A percentile compares a stretch with the other conserved stretches of the same genome.
These are phyloP conservation scores for Drosophila ficusphila DNA, from an alignment of 1,140 invertebrate genomes.

Conservation along the genomic window DNA sequence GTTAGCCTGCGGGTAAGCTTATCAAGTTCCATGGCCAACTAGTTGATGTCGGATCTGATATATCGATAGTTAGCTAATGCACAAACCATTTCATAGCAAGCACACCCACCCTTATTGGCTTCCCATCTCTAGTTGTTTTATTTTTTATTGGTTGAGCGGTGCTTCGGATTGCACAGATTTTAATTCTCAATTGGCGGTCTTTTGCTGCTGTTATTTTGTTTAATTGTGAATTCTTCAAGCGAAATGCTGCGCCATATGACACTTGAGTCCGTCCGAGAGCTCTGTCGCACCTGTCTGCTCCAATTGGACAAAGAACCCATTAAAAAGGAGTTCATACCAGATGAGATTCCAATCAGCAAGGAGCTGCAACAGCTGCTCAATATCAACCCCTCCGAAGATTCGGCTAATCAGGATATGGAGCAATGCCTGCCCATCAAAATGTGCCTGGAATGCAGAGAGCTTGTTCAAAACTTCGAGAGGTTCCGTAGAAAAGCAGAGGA, in stretches of 20 bases:
- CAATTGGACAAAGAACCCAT: constrained; percentile 23
- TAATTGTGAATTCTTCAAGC: too few species aligned
- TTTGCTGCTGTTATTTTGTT: too few species aligned
- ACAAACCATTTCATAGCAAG: too few species aligned
- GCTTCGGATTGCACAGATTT: too few species aligned
- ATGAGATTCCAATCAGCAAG: background rate
- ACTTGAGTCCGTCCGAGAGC: constrained; percentile 21
- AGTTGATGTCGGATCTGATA: too few species aligned
- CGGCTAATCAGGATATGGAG: constrained; percentile 1
- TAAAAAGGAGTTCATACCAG: background rate
- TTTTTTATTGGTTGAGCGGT: too few species aligned
- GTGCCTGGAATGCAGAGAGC: constrained; percentile 33
- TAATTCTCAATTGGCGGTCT: too few species aligned
- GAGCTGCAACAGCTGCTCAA: constrained; percentile 32
- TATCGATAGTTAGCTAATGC: too few species aligned
- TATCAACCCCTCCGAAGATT: constrained; percentile 1
- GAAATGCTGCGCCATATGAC: constrained; percentile 14
- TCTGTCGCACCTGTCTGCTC: constrained; percentile 62
- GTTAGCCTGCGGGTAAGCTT: too few species aligned
- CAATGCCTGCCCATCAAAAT: constrained; percentile 31
- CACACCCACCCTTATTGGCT: too few species aligned
- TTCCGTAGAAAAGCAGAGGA: constrained; percentile 44
- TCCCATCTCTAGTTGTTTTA: too few species aligned
- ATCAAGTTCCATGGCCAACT: too few species aligned
- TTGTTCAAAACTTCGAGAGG: constrained; percentile 25